These are phyloP conservation scores for Gallinago stenura DNA, from an alignment of 2,797 vertebrate species.

Conservation along the genomic window DNA sequence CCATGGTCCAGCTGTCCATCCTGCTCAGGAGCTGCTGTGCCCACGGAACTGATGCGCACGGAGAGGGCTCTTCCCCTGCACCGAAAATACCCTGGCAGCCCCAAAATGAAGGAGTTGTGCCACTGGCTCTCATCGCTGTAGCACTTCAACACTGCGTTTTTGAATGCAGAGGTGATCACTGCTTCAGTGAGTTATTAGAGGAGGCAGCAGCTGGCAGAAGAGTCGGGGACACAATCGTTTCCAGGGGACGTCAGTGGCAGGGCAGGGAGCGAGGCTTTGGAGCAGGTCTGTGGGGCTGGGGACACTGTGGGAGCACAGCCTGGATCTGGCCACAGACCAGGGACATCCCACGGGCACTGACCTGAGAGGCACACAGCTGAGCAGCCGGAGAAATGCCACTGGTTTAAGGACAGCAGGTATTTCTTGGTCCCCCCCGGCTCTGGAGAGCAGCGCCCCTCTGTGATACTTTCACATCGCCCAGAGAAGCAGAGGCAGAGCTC, in stretches of 20 bases:
- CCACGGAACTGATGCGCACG: background rate
- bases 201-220: background rate
- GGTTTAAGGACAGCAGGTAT: background rate
- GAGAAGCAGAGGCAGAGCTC: background rate
- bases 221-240: accelerated
- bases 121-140: background rate
- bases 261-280: background rate
- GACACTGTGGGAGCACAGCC: background rate
- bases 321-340: accelerated
- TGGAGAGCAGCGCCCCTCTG: background rate
- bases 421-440: background rate
- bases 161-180: background rate
- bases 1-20: accelerated
- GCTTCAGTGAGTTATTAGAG: background rate
- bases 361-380: background rate
- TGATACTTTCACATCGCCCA: accelerated
- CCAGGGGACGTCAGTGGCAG: background rate
- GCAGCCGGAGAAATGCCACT: accelerated
- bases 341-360: background rate
- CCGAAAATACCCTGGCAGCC: background rate
- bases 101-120: accelerated
- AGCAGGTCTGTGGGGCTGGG: background rate
- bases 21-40: background rate
- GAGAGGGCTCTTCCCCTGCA: background rate
- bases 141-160: background rate